phyloP scores from a whole-genome alignment of 2,888 invertebrate species.

The Philonicus albiceps region DNA sequence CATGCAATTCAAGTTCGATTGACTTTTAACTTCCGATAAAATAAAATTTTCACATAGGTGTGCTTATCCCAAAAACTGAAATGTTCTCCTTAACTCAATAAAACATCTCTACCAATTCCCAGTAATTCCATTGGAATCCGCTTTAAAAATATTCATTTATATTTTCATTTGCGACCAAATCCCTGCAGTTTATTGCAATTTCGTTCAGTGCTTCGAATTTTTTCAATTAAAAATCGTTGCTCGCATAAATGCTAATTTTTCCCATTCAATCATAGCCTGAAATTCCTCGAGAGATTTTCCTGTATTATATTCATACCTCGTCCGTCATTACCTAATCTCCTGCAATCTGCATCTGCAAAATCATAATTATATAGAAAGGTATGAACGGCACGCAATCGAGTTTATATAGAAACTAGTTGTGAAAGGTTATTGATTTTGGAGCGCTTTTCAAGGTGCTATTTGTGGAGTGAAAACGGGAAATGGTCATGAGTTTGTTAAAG shows the following conservation, averaged over 20 bases:
- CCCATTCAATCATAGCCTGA: neutral
- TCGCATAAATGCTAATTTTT: neutral
- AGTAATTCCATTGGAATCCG: neutral
- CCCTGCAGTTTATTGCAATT: neutral
- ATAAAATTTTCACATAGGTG: neutral
- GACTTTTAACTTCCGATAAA: neutral
- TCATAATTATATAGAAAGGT: neutral
- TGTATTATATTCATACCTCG: neutral
- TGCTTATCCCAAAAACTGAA: neutral
- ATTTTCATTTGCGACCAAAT: neutral
- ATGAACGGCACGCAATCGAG: neutral
- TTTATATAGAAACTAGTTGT: neutral
- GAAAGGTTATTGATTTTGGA: neutral
- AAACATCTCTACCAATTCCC: neutral
- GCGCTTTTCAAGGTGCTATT: neutral
- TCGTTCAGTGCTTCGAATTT: neutral
- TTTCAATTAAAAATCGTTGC: neutral
- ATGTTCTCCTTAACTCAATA: neutral
- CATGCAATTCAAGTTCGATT: neutral
- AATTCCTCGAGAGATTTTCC: neutral
- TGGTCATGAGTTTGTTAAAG: neutral
- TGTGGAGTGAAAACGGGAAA: neutral
- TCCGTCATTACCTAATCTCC: neutral
- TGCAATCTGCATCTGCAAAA: neutral
- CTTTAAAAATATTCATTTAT: neutral